Evolutionary conservation across 2,113 vertebrate species (phyloP).

Genomic region (Rynchops niger): DNA sequence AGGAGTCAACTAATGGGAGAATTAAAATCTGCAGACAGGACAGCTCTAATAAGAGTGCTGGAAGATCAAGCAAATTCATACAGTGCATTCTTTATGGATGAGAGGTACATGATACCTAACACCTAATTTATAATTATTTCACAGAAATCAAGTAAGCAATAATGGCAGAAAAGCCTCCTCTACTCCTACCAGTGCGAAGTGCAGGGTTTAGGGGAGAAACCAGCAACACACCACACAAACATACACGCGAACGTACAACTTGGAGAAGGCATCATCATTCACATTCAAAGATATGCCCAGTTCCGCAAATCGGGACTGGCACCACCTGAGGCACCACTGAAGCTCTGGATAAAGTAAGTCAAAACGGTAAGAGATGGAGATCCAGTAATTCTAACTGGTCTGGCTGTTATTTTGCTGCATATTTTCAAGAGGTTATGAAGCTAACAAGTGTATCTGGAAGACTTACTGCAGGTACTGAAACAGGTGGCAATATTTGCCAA

Average conservation of each 20-base stretch:
- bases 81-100: background rate
- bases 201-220: background rate
- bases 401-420: background rate
- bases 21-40: background rate
- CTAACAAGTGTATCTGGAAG: background rate
- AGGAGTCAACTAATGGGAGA: background rate
- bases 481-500: slow-evolving; percentile 24
- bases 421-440: background rate
- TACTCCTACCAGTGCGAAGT: fast-evolving
- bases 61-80: background rate
- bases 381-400: background rate
- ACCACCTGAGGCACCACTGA: background rate
- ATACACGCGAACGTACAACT: background rate
- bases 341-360: background rate
- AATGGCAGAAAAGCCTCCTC: background rate
- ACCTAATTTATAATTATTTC: background rate
- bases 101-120: background rate
- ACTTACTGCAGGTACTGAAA: background rate
- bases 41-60: background rate
- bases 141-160: background rate
- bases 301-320: background rate
- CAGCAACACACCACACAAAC: background rate
- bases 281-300: background rate
- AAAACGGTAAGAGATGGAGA: background rate
- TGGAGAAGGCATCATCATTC: background rate